Conservation (phyloP, 2,797 vertebrate species). For the Todus mexicanus region DNA sequence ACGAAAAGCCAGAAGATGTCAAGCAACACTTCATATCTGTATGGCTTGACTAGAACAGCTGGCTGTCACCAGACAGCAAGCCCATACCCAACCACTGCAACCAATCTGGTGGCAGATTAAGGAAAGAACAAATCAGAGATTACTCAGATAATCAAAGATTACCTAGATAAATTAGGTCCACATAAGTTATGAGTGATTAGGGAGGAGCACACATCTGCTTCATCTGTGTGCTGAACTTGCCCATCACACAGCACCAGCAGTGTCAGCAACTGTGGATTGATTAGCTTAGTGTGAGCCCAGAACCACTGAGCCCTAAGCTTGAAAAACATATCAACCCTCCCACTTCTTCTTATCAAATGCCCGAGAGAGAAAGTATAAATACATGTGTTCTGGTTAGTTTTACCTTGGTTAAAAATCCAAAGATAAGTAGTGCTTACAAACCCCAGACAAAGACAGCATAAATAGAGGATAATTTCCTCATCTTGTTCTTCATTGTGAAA, state of each 20-base stretch:
- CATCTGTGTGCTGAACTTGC: not conserved
- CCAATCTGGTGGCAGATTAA: not conserved
- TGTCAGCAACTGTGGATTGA: not conserved
- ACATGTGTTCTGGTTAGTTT: not conserved
- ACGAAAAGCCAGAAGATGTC: not conserved
- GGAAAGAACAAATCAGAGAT: not conserved
- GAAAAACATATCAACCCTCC: not conserved
- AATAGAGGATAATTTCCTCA: not conserved
- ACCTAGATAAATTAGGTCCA: not conserved
- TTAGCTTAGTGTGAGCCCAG: not conserved
- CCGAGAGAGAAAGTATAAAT: not conserved
- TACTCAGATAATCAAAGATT: not conserved
- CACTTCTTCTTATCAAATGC: not conserved
- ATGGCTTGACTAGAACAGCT: not conserved
- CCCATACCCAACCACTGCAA: not conserved
- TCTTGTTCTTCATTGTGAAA: not conserved
- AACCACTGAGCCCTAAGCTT: not conserved
- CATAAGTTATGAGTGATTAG: not conserved
- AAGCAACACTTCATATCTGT: not conserved
- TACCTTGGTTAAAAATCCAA: not conserved
- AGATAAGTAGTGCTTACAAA: not conserved
- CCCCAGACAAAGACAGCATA: not conserved
- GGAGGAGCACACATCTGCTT: not conserved
- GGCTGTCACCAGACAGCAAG: not conserved
- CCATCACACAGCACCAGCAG: rapidly evolving